A percentile compares a stretch with the other conserved stretches of the same genome.
These are phyloP conservation scores for Brachyhypopomus gauderio DNA, from an alignment of 2,113 vertebrate genomes.

Conservation along the genomic window DNA sequence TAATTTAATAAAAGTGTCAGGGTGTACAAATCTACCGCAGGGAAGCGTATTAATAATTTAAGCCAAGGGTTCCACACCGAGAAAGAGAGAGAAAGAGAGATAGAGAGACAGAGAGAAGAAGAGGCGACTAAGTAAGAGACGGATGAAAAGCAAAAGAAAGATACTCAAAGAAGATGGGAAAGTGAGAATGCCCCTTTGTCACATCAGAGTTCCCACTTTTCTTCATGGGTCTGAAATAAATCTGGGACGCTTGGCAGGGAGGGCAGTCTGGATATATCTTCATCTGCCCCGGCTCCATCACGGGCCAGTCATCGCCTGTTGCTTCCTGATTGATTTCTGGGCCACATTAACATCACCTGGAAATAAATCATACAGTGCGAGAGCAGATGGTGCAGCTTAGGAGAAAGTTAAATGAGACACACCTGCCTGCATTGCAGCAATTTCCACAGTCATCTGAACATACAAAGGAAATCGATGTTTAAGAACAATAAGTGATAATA, in stretches of 20 bases:
- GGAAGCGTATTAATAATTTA: slow-evolving; percentile 73
- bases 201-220: slow-evolving; percentile 21
- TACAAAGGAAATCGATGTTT: slow-evolving; percentile 8
- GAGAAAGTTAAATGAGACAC: slow-evolving; percentile 14
- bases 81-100: slow-evolving; percentile 53
- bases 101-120: slow-evolving; percentile 51
- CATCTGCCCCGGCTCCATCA: slow-evolving; percentile 29
- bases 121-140: slow-evolving; percentile 20
- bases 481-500: slow-evolving; percentile 1
- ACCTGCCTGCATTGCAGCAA: slow-evolving; percentile 20
- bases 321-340: slow-evolving; percentile 44
- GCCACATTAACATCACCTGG: slow-evolving; percentile 35
- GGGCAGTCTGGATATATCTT: slow-evolving; percentile 45
- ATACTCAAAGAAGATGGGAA: background rate
- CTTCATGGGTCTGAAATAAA: slow-evolving; percentile 46
- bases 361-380: slow-evolving; percentile 28
- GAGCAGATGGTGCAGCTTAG: slow-evolving; percentile 12
- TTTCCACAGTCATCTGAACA: background rate
- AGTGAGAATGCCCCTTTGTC: slow-evolving; percentile 34
- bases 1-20: slow-evolving; percentile 77
- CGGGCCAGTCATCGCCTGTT: slow-evolving; percentile 38
- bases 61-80: slow-evolving; percentile 64
- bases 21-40: slow-evolving; percentile 69
- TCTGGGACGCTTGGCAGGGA: slow-evolving; percentile 45
- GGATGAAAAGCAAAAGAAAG: background rate